A percentile compares a stretch with the other conserved stretches of the same genome.
These are phyloP conservation scores for Thymelicus sylvestris DNA, from an alignment of 2,888 invertebrate species.

Conservation along the genomic window DNA sequence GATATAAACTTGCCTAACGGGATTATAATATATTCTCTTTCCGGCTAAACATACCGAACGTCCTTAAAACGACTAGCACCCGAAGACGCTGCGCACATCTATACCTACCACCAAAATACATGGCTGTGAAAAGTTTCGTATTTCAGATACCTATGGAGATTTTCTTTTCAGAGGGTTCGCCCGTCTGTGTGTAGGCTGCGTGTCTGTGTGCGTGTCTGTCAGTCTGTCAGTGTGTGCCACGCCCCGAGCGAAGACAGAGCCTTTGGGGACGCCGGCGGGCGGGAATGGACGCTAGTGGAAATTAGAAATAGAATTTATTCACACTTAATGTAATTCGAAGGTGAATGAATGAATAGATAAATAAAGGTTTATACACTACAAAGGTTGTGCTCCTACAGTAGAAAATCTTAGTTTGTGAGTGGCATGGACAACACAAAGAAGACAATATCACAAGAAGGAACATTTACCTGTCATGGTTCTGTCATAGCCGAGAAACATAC, in stretches of 20 bases:
- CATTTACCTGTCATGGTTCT: too few species aligned
- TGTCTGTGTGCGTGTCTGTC: constrained; percentile 47
- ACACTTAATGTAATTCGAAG: background rate
- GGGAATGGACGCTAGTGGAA: constrained; percentile 53
- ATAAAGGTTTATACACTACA: too few species aligned
- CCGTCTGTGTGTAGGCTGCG: constrained; percentile 16
- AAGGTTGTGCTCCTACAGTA: too few species aligned
- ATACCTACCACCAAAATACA: constrained; percentile 6
- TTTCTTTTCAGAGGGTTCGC: constrained; percentile 39
- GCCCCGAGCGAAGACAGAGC: constrained; percentile 73
- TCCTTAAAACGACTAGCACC: background rate
- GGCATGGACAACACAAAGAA: too few species aligned
- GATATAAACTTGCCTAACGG: too few species aligned
- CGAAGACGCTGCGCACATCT: too few species aligned
- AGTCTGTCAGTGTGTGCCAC: constrained; percentile 59
- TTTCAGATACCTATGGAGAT: constrained; percentile 33
- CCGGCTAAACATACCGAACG: too few species aligned
- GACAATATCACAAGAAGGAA: too few species aligned
- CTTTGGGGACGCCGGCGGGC: constrained; percentile 62
- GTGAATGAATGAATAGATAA: too few species aligned
- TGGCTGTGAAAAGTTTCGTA: constrained; percentile 22
- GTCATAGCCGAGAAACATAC: too few species aligned
- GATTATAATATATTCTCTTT: too few species aligned
- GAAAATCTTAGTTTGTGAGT: too few species aligned
- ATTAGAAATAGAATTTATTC: constrained; percentile 36